Base-by-base conservation (phyloP, 1,140 invertebrate genomes). In the Heliconius eleuchia region DNA sequence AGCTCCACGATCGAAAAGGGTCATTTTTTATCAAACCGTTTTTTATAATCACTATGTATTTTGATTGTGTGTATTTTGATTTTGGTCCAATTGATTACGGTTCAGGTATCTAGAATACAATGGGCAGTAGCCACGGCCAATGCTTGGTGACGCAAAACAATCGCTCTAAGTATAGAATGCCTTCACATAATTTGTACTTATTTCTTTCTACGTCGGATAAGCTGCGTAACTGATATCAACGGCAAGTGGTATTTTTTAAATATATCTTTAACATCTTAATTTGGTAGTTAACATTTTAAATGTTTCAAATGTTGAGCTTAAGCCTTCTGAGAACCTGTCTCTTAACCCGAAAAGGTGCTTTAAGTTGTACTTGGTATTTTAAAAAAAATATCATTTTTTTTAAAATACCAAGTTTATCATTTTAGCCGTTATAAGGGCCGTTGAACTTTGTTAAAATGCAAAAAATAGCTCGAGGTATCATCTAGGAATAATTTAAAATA, bases 101-200 rank as follows among this genome's bases (percentile, higher is more conserved):
- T 86, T 87, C 79, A 85, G 84, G 84, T 87, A 89, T 86, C 83
- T 82, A 83, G 74, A 78, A 75, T 75, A 91, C 89, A 90, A 91
- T 90, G 77, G 84, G 37, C 71, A 73, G 74, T 78, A 82, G 88
- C 88, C 88, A 90, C 85, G 87, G 87, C 82, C 89, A 9, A 39
- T 74, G 73, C 83, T 80, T 88, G 82, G 76, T 85, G 81, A 86
- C 80, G 77, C 85, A 83, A 88, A 89, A 76, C 80, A 80, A 79
- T 84, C 76, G 73, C 66, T 78, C 73, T 77, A 71, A 79, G 37
- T 72, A 75, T 81, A 78, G 80, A 83, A 84, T 80, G 74, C 74
- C 74, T 76, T 76, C 74, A 76, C 60, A 76, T 76, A 76, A 71
- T 70, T 76, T 76, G n/a, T 76, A 7, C n/a, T 46, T 9, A 70